Base-by-base conservation (phyloP, 1,140 invertebrate genomes). In the Probaryconus sp. region DNA sequence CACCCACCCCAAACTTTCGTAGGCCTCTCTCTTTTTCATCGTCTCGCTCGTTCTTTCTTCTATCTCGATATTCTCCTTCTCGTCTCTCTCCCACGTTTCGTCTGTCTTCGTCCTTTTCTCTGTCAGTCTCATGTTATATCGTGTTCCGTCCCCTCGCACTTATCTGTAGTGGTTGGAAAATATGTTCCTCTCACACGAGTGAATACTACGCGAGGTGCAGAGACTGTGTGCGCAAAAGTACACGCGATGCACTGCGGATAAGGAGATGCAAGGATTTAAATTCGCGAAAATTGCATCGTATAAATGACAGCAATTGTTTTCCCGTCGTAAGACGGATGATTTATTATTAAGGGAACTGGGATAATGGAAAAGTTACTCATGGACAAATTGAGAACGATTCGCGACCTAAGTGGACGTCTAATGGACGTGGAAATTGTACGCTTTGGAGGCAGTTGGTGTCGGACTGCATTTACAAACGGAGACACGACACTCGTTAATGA, bases 161-260 rank as follows among this genome's bases (percentile, higher is more conserved):
- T 56, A 56, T 60, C 37, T 60, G 28, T 37, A 60, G 53, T 60
- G 45, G 42, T 50, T 69, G 45, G 47, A 69, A 69, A 69, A 69
- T 69, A 69, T 60, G 65, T 58, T 60, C 65, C 55, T 60, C 65
- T 60, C 38, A 38, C 37, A 50, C 26, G 43, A 51, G 65, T n/a
- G n/a, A 55, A 50, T 28, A 11, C 16, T 35, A 7, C 26, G 40
- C 31, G 47, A 53, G 45, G 16, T 18, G 17, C 35, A 24, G 40
- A 50, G n/a, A n/a, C n/a, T n/a, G n/a, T n/a, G 47, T 40, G 24
- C 30, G 24, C 14, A 31, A 13, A 31, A 33, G 28, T 53, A 26
- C 38, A 26, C 20, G 38, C 38, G 10, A n/a, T n/a, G n/a, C n/a
- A n/a, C n/a, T 40, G 24, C 30, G 24, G n/a, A 31, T 18, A 31